A percentile compares a stretch with the other conserved stretches of the same genome.
These are phyloP conservation scores for Proisotoma minuta DNA, from an alignment of 2,888 invertebrate genomes.

Conservation along the genomic window DNA sequence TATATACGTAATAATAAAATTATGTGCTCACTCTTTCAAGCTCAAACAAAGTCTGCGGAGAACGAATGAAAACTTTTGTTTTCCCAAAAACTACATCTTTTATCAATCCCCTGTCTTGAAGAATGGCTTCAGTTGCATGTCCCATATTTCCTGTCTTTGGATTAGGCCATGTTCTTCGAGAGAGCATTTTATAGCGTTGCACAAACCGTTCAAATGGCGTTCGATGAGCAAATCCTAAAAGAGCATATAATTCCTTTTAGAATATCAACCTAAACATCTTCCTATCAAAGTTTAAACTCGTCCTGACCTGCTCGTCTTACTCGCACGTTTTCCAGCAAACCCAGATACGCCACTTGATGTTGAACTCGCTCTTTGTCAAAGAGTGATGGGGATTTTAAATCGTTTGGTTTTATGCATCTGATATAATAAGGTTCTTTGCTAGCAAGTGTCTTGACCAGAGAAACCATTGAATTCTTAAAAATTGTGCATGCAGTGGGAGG, in stretches of 20 bases:
- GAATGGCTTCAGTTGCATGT: conserved; percentile 79
- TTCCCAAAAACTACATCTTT: conserved; percentile 89
- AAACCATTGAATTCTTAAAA: conserved; percentile 91
- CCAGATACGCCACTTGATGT: conserved; percentile 54
- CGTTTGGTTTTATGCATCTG: conserved; percentile 95
- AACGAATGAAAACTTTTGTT: conserved; percentile 91
- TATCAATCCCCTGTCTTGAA: conserved; percentile 70
- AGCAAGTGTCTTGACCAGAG: conserved; percentile 78
- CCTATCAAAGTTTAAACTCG: conserved; percentile 60
- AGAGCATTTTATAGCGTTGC: conserved; percentile 89
- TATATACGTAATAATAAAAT: not conserved
- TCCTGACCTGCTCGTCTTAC: conserved; percentile 89
- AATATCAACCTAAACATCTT: not conserved
- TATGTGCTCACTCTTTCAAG: no score
- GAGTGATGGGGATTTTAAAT: conserved; percentile 76
- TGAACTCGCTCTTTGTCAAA: conserved; percentile 75
- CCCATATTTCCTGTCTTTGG: conserved; percentile 70
- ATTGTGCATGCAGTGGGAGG: conserved; percentile 89
- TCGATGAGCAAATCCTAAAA: conserved; percentile 93
- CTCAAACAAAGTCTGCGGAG: conserved; percentile 83
- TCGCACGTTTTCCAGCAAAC: conserved; percentile 73
- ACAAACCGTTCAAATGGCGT: conserved; percentile 75
- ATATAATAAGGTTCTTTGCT: conserved; percentile 93
- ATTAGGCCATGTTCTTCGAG: conserved; percentile 94
- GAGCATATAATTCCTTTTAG: conserved; percentile 52